Evolutionary conservation across 2,888 invertebrate species (phyloP), one percentile per base, ranked within the genome.

Genomic region (Bhutanitis thaidina): DNA sequence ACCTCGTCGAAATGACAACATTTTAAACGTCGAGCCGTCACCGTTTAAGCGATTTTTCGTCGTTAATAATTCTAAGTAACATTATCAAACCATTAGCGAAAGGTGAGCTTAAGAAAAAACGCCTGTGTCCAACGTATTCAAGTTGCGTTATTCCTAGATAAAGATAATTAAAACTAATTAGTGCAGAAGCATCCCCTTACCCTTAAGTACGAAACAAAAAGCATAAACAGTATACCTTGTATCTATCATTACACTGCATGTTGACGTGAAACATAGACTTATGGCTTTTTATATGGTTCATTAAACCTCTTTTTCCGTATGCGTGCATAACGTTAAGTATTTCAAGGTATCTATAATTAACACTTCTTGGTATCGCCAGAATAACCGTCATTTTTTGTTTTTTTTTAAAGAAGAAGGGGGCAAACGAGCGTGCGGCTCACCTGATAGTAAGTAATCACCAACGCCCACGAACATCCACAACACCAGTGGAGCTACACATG

Each of bases 271-370:
- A 29, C 27, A 25, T 10, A 32, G 30, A 35, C 20, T 10, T 27
- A 29, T 29, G 67, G 49, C 56, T 53, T 50, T 46, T 16, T 56
- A 49, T 52, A 52, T 37, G 55, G 40, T 55, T 47, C 49, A 53
- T 57, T 71, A 74, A 75, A 72, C 70, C 70, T 60, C 53, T 54
- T 54, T 46, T 41, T 37, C 14, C 41, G 47, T 53, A 43, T 30
- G 30, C 10, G 13, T 1, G 5, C 32, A n/a, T n/a, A 29, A 32
- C n/a, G n/a, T 53, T 10, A 48, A 40, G 5, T 27, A 35, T 44
- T 32, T 35, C 20, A 25, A 9, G 12, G 13, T 40, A 35, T 7
- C 13, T 36, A n/a, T n/a, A 44, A 44, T 36, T 36, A 12, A 20
- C 25, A 32, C 32, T 47, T 47, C 39, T 15, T 7, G 9, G 39